Evolutionary conservation across 2,113 vertebrate genomes (phyloP).

Genomic region (Taurulus bubalis): DNA sequence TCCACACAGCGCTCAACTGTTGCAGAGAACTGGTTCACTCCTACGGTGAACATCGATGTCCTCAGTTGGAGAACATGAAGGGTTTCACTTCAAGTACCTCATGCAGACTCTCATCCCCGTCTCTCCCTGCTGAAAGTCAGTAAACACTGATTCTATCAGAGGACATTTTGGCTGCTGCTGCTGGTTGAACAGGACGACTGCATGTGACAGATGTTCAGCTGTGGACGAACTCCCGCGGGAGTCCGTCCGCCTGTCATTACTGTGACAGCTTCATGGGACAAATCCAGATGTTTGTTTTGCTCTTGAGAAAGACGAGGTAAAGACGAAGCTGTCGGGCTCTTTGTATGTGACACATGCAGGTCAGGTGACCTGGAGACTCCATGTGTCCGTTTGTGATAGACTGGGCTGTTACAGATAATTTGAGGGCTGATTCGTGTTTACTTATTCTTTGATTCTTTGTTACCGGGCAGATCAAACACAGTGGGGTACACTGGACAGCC

Average conservation of each 20-base stretch:
- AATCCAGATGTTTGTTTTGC: not conserved
- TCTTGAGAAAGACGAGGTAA: not conserved
- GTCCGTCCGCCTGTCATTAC: not conserved
- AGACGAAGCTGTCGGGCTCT: not conserved
- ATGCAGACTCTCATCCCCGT: not conserved
- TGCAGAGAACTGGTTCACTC: not conserved
- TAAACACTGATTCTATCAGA: not conserved
- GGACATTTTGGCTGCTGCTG: not conserved
- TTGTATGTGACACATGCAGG: too few relatives aligned
- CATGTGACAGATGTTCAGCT: conserved; percentile 29
- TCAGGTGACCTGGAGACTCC: too few relatives aligned
- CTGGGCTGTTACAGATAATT: not conserved
- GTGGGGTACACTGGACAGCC: too few relatives aligned
- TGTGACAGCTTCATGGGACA: not conserved
- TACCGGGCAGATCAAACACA: too few relatives aligned
- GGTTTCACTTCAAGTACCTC: not conserved
- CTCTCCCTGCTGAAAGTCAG: not conserved
- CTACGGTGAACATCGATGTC: not conserved
- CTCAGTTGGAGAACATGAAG: not conserved
- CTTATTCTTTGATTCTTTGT: not conserved
- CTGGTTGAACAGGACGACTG: conserved; percentile 1
- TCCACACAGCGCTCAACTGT: not conserved
- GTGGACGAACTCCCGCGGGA: not conserved
- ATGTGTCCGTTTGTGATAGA: too few relatives aligned
- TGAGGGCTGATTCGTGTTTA: not conserved